These are phyloP conservation scores for Anguilla rostrata DNA, from an alignment of 2,113 vertebrate species.

Conservation along the genomic window DNA sequence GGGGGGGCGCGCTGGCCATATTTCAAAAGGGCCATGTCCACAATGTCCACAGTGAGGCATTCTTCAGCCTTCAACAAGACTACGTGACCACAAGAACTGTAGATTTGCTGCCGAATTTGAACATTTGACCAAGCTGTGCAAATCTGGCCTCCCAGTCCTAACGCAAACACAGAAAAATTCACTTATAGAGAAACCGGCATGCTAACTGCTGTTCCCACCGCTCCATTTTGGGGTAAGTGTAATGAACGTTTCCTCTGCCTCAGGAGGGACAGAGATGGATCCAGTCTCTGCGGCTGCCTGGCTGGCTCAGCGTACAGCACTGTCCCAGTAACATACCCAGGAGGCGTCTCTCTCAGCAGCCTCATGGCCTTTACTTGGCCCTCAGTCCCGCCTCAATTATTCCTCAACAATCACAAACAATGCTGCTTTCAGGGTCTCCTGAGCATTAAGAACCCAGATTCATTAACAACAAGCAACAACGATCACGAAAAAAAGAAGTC, in stretches of 20 bases:
- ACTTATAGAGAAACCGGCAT: background rate
- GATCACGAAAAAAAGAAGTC: background rate
- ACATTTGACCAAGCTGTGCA: too few relatives aligned
- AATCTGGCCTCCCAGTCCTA: background rate
- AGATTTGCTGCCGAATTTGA: too few relatives aligned
- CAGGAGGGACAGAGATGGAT: background rate
- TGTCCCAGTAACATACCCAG: background rate
- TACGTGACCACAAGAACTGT: too few relatives aligned
- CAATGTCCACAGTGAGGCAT: background rate
- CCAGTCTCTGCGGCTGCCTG: background rate
- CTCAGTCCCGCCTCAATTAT: background rate
- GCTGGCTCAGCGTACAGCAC: background rate
- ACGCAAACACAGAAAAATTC: background rate
- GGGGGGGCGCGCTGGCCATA: too few relatives aligned
- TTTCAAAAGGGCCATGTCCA: background rate
- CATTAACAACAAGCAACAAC: background rate
- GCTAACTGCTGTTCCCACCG: background rate
- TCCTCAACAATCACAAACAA: background rate
- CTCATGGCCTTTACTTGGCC: background rate
- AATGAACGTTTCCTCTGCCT: background rate
- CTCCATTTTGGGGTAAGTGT: background rate
- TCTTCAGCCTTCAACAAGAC: background rate
- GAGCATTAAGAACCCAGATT: background rate
- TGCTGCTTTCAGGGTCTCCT: background rate
- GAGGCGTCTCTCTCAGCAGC: background rate